These are phyloP conservation scores for Erannis defoliaria DNA, from an alignment of 2,888 invertebrate species.

Conservation along the genomic window DNA sequence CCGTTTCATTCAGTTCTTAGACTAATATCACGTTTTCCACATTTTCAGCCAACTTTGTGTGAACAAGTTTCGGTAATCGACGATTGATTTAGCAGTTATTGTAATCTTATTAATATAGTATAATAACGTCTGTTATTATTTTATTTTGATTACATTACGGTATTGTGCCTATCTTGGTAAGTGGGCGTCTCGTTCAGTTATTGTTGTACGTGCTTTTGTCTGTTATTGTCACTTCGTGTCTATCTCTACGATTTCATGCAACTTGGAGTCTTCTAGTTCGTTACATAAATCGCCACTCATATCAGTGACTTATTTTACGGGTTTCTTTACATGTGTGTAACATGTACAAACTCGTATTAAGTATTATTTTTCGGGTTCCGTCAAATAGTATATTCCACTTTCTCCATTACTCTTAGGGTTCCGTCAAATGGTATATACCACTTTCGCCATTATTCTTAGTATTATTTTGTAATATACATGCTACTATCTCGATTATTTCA, in stretches of 20 bases:
- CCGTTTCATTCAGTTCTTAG: slow-evolving; percentile 59
- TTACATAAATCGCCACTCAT: slow-evolving; percentile 57
- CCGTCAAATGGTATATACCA: too few relatives aligned
- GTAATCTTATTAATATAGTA: slow-evolving; percentile 61
- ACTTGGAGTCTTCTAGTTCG: slow-evolving; percentile 58
- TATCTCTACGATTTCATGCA: slow-evolving; percentile 63
- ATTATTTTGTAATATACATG: too few relatives aligned
- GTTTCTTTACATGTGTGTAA: background rate
- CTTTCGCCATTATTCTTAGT: too few relatives aligned
- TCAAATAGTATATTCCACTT: too few relatives aligned
- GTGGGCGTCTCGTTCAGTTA: slow-evolving; percentile 66
- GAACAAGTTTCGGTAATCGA: slow-evolving; percentile 83
- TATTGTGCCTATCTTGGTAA: slow-evolving; percentile 76
- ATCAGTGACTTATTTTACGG: slow-evolving; percentile 47
- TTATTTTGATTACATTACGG: slow-evolving; percentile 62
- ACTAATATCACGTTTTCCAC: slow-evolving; percentile 78
- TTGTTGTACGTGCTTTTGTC: slow-evolving; percentile 78
- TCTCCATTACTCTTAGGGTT: too few relatives aligned
- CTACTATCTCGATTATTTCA: too few relatives aligned
- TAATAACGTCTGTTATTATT: slow-evolving; percentile 71
- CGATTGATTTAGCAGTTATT: slow-evolving; percentile 80
- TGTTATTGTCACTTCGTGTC: slow-evolving; percentile 73
- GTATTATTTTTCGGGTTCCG: too few relatives aligned
- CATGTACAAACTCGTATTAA: too few relatives aligned
- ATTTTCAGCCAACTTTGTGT: slow-evolving; percentile 86